Evolutionary conservation across 1,140 invertebrate genomes (phyloP), one percentile per base, ranked within the genome.

Genomic region (Atta colombica): DNA sequence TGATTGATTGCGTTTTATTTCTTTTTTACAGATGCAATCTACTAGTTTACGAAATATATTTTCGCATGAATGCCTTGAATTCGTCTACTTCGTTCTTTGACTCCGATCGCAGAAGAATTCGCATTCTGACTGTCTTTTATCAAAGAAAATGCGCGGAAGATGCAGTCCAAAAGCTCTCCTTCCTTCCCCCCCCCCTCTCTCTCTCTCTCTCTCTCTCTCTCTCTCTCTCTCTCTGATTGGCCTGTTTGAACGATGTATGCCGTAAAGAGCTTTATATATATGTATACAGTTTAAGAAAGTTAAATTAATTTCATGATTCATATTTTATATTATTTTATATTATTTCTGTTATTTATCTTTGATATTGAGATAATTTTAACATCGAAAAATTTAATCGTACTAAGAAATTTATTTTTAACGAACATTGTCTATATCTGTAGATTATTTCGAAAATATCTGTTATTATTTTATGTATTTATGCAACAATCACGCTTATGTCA

Each of bases 401-500:
- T 16, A 51, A 58, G 12, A 75, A 75, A 74, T 74, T 55, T 8
- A 74, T 60, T 58, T 1, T 45, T 39, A 77, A 49, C 12, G 12
- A 45, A 45, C 39, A 10, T 39, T 3, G 35, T 58, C 31, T 58
- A 6, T 75, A 18, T 53, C 8, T 25, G 28, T 53, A 58, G 31
- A 14, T 45, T 69, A 28, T 69, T 51, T 69, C n/a, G 4, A 55
- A 28, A 49, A 35, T 8, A 49, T 45, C 14, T 21, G 31, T 61
- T 49, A 71, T 82, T 60, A 51, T 74, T 61, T 61, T 6, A n/a
- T 60, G 49, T 31, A 45, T 78, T 78, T 60, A 35, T 31, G 3
- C 35, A 21, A 49, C 55, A 49, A 71, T 69, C 66, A 7, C 18
- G 35, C 14, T 28, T 51, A 71, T 88, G 87, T 89, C 91, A 91